A percentile compares a stretch with the other conserved stretches of the same genome.
phyloP scores from a whole-genome alignment of 2,113 vertebrate species.

The Toxotes chatareus region DNA sequence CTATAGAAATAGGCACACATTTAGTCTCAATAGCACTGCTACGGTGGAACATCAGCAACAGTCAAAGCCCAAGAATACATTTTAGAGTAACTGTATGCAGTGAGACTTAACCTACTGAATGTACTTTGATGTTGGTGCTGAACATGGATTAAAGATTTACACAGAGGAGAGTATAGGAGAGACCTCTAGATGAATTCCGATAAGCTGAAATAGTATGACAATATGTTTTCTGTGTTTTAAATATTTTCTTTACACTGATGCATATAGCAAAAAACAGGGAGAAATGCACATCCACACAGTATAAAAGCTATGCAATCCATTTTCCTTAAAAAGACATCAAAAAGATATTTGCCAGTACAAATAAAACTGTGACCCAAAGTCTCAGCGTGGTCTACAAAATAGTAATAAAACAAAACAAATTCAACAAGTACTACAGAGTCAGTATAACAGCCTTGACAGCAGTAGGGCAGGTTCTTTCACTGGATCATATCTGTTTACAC shows the following conservation, averaged over 20 bases:
- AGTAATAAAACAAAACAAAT: slow-evolving; percentile 36
- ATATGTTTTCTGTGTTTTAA: not conserved
- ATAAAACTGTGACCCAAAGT: slow-evolving; percentile 55
- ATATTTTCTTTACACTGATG: slow-evolving; percentile 11
- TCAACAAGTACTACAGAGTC: slow-evolving; percentile 13
- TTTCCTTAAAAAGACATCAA: slow-evolving; percentile 60
- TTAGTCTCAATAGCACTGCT: slow-evolving; percentile 48
- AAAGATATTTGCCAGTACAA: slow-evolving; percentile 47
- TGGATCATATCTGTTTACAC: slow-evolving; percentile 21
- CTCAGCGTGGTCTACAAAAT: slow-evolving; percentile 49
- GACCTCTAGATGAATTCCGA: slow-evolving; percentile 25
- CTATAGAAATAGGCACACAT: slow-evolving; percentile 67
- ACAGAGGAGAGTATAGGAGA: slow-evolving; percentile 22
- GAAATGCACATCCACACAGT: slow-evolving; percentile 58
- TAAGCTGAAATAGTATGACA: slow-evolving; percentile 2
- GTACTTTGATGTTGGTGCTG: slow-evolving; percentile 33
- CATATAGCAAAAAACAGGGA: slow-evolving; percentile 21
- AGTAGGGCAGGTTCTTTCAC: slow-evolving; percentile 18
- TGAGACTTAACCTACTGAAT: slow-evolving; percentile 37
- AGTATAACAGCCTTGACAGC: slow-evolving; percentile 34
- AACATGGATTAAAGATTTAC: slow-evolving; percentile 38
- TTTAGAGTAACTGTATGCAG: slow-evolving; percentile 22
- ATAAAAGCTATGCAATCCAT: slow-evolving; percentile 65
- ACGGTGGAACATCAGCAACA: slow-evolving; percentile 48
- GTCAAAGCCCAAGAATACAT: slow-evolving; percentile 35